Conservation (phyloP, 1,140 invertebrate genomes). For the Marisa cornuarietis region DNA sequence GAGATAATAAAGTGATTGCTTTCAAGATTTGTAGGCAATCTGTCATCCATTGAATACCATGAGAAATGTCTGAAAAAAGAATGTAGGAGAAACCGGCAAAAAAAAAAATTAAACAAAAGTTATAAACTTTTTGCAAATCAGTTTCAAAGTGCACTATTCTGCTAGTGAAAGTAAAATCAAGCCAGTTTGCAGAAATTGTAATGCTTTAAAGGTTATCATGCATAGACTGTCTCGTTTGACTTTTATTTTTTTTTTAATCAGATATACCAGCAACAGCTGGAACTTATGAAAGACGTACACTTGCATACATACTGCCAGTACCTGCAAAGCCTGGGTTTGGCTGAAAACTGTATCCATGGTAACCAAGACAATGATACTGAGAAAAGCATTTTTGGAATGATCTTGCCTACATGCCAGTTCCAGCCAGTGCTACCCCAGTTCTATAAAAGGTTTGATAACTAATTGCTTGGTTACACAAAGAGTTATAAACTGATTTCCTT, state of each 20-base stretch:
- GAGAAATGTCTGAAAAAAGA: no score
- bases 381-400: slow-evolving; percentile 20
- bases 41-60: no score
- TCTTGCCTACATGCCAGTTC: slow-evolving; percentile 35
- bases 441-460: slow-evolving; percentile 28
- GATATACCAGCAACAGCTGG: slow-evolving; percentile 16
- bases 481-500: neutral
- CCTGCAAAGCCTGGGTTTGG: slow-evolving; percentile 31
- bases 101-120: no score
- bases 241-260: neutral
- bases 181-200: no score
- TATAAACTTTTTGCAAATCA: no score
- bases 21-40: no score
- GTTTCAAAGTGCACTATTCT: no score
- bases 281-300: slow-evolving; percentile 13
- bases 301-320: slow-evolving; percentile 41
- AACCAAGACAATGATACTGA: slow-evolving; percentile 11
- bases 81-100: no score
- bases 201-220: no score
- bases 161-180: no score
- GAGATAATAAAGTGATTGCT: no score
- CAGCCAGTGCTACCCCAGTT: slow-evolving; percentile 34
- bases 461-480: neutral
- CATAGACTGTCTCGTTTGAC: neutral
- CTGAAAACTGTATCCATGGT: slow-evolving; percentile 22